Conservation (phyloP, 2,888 invertebrate genomes). For the Elgonia sp. region DNA sequence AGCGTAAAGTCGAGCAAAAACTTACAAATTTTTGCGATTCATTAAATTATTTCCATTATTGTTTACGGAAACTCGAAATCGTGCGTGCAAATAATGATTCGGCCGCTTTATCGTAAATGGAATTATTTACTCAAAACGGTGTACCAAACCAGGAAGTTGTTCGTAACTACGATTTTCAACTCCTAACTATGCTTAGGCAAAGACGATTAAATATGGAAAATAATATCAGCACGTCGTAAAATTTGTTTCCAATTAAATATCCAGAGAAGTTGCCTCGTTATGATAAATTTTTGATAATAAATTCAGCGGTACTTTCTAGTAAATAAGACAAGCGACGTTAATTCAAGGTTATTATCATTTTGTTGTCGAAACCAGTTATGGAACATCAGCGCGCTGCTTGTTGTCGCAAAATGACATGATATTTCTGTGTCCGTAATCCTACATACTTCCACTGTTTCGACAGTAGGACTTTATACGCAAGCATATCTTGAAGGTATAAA, state of each 20-base stretch:
- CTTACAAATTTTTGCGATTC: not conserved
- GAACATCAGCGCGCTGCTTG: conserved; percentile 26
- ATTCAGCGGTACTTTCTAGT: not conserved
- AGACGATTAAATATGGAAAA: not conserved
- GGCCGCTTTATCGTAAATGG: not conserved
- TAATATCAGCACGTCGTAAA: not conserved
- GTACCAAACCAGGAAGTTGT: conserved; percentile 5
- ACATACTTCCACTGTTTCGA: conserved; percentile 58
- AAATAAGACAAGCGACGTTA: conserved; percentile 17
- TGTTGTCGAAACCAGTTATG: conserved; percentile 36
- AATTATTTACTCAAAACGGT: not conserved
- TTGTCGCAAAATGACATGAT: conserved; percentile 62
- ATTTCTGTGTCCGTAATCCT: conserved; percentile 46
- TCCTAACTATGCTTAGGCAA: no score
- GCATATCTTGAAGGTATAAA: conserved; percentile 78
- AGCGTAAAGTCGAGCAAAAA: no score
- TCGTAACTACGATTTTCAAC: conserved; percentile 8
- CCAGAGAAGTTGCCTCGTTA: not conserved
- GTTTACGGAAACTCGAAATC: not conserved
- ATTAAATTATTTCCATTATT: conserved; percentile 3
- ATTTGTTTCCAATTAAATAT: not conserved
- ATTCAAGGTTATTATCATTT: conserved; percentile 30
- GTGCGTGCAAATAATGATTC: no score
- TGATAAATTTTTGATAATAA: conserved; percentile 7
- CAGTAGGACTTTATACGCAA: conserved; percentile 62